Conservation (phyloP, 1,140 invertebrate species). For the Archegozetes longisetosus region DNA sequence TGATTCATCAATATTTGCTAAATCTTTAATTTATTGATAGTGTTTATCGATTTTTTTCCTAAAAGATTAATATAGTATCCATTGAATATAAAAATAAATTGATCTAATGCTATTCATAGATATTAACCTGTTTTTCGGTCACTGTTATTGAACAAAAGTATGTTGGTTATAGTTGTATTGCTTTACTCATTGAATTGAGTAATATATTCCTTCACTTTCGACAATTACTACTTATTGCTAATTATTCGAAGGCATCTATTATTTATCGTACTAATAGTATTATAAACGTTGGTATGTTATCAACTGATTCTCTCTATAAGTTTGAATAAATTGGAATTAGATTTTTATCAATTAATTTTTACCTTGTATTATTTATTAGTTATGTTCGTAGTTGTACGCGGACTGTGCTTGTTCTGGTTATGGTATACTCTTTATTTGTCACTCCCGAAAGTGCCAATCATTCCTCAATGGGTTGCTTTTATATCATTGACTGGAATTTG, state of each 20-base stretch:
- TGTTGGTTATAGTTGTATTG: conserved; percentile 4
- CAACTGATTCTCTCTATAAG: too few relatives aligned
- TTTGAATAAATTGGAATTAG: neutral
- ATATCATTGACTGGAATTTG: neutral
- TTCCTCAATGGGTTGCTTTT: neutral
- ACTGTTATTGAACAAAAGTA: neutral
- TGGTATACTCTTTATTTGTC: neutral
- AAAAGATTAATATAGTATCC: neutral
- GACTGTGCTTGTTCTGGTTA: neutral
- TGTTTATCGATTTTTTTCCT: neutral
- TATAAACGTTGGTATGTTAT: conserved; percentile 2
- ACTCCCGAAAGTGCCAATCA: neutral
- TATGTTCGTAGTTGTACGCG: conserved; percentile 3
- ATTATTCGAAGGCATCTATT: neutral
- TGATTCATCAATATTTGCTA: too few relatives aligned
- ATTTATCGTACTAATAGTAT: conserved; percentile 1
- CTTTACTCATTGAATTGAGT: conserved; percentile 2
- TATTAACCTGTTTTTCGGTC: neutral
- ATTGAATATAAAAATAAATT: conserved; percentile 6
- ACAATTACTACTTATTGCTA: conserved; percentile 2
- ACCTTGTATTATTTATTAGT: neutral
- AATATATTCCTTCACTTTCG: conserved; percentile 13
- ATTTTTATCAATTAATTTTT: neutral
- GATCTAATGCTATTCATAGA: neutral
- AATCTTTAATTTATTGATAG: too few relatives aligned